Conservation (phyloP, 2,113 vertebrate species). For the Syrrhaptes paradoxus region DNA sequence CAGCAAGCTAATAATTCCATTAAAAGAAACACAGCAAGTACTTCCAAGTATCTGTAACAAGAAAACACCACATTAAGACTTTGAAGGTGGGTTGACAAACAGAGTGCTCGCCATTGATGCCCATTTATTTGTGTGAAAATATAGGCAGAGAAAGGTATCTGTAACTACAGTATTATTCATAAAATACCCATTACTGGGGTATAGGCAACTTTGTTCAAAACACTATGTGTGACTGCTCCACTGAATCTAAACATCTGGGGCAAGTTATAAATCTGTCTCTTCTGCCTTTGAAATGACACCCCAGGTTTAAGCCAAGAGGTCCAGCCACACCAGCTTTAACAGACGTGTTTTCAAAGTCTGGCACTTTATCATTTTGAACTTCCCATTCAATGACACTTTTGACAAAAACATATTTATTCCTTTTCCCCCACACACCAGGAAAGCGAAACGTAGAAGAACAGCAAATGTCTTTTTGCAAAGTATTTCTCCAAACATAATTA, state of each 20-base stretch:
- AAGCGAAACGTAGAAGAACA: not conserved
- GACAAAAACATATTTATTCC: not conserved
- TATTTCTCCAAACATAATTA: not conserved
- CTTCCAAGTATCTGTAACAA: not conserved
- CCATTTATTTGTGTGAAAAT: not conserved
- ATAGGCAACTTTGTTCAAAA: not conserved
- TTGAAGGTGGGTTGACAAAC: not conserved
- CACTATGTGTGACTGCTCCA: not conserved
- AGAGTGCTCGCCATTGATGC: not conserved
- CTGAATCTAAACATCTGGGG: slow-evolving; percentile 35
- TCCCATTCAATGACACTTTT: not conserved
- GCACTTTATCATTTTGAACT: not conserved
- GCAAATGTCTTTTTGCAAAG: not conserved
- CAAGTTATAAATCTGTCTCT: slow-evolving; percentile 26
- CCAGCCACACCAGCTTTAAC: slow-evolving; percentile 9
- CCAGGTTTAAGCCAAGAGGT: not conserved
- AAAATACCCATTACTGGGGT: not conserved
- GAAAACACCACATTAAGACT: not conserved
- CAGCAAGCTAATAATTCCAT: slow-evolving; percentile 19
- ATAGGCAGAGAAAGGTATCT: not conserved
- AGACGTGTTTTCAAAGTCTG: slow-evolving; percentile 9
- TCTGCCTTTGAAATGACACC: slow-evolving; percentile 37
- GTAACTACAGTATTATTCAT: not conserved
- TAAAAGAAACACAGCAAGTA: not conserved
- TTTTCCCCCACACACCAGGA: not conserved